Conservation (phyloP, 1,140 invertebrate genomes). For the Drosophila willistoni region DNA sequence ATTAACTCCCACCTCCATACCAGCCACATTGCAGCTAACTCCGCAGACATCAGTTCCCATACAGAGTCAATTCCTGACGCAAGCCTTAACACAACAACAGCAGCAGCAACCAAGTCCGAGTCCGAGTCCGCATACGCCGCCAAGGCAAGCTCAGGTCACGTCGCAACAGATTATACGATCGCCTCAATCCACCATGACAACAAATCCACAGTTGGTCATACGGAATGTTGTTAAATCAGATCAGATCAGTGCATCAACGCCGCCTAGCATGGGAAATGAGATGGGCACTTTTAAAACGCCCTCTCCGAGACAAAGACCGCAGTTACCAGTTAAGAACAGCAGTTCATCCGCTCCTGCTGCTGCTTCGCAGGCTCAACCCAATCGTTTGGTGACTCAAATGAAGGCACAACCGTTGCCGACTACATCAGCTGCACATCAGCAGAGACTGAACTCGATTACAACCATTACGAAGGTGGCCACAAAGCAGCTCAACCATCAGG, state of each 20-base stretch:
- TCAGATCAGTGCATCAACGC: background rate
- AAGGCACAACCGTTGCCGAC: constrained; percentile 31
- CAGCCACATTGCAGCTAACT: constrained; percentile 75
- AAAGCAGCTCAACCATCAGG: constrained; percentile 19
- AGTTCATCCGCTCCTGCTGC: background rate
- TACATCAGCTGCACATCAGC: constrained; percentile 43
- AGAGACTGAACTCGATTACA: constrained; percentile 68
- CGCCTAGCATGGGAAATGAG: constrained; percentile 22
- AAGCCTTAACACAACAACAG: constrained; percentile 23
- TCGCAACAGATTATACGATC: constrained; percentile 68
- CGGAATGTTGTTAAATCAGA: constrained; percentile 40
- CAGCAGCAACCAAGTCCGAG: constrained; percentile 26
- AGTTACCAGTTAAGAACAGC: background rate
- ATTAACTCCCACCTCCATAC: constrained; percentile 75
- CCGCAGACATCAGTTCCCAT: constrained; percentile 49
- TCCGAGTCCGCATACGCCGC: constrained; percentile 4
- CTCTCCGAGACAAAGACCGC: constrained; percentile 42
- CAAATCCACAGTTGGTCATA: constrained; percentile 55
- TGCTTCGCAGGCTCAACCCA: constrained; percentile 9
- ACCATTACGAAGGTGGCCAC: constrained; percentile 66
- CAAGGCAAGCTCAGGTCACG: constrained; percentile 49
- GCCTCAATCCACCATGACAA: constrained; percentile 25
- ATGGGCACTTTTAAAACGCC: constrained; percentile 52
- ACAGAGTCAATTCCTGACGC: constrained; percentile 51
- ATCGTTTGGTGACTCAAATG: constrained; percentile 46